Base-by-base conservation (phyloP, 1,140 invertebrate species). In the Neodiprion lecontei region DNA sequence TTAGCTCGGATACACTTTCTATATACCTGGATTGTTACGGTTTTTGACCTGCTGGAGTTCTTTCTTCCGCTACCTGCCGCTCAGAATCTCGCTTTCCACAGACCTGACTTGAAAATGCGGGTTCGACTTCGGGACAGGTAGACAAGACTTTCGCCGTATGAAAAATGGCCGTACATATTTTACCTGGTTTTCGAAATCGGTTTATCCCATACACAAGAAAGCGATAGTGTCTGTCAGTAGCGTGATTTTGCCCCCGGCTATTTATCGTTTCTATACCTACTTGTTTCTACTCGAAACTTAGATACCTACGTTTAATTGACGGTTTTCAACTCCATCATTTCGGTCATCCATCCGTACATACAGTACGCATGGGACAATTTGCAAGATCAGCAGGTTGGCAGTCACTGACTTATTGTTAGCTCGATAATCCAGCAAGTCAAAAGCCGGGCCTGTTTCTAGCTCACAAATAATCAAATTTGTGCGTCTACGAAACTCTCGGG, bases 161-260 rank as follows among this genome's bases (percentile, higher is more conserved):
- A 84, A 82, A 85, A 83, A 84, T 81, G 79, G 76, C 79, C 68
- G 72, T 40, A 47, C 77, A 81, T 83, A 82, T 79, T 75, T 84
- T 49, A 71, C 79, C 81, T 67, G 53, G n/a, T 61, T 40, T 61
- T 61, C 11, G 53, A 61, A 61, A 61, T 61, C n/a, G 53, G 28
- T 40, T 5, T 40, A 40, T 5, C 28, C 2, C 5, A 40, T 40
- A 40, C 28, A 40, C 28, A 5, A 5, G 2, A 40, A 40, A 1
- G 28, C 28, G 28, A 2, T 40, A 40, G 28, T 40, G 28, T 40
- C 28, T 40, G 28, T 40, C 28, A 40, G 28, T 40, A 40, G 28
- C 28, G 28, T 40, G 28, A 40, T 40, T 40, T 40, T 40, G 28
- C 2, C 28, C 28, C 28, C 28, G 28, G 1, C 28, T 40, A 40